A percentile compares a stretch with the other conserved stretches of the same genome.
phyloP scores from a whole-genome alignment of 1,140 invertebrate genomes.

The Diuraphis noxia region DNA sequence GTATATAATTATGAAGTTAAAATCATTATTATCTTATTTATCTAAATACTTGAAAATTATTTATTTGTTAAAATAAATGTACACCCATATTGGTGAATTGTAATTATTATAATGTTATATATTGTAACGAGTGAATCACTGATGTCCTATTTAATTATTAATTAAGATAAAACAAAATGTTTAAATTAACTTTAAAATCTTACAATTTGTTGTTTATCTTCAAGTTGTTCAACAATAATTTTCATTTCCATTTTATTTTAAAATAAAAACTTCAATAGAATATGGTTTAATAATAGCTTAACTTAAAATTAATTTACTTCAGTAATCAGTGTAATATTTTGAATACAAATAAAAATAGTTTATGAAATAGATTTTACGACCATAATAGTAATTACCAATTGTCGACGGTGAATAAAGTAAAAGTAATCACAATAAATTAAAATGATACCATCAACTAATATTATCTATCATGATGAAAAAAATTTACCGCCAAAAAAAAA shows the following conservation, averaged over 20 bases:
- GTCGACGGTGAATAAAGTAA: no score
- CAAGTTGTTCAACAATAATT: constrained; percentile 32
- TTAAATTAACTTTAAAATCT: background rate
- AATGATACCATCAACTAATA: no score
- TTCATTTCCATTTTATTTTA: constrained; percentile 22
- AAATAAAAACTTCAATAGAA: background rate
- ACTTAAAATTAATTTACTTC: background rate
- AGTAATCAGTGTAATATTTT: background rate
- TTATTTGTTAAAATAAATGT: background rate
- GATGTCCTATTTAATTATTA: background rate
- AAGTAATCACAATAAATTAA: no score
- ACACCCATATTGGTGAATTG: background rate
- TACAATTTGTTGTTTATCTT: constrained; percentile 50
- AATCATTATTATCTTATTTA: background rate
- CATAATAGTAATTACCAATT: background rate
- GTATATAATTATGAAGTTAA: background rate
- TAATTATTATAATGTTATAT: background rate
- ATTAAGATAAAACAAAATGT: background rate
- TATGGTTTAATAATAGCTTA: background rate
- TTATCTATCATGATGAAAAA: no score
- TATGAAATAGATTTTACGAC: background rate
- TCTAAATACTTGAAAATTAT: background rate
- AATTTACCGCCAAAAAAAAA: no score
- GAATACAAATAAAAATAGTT: background rate
- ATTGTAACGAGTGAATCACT: background rate